phyloP scores from a whole-genome alignment of 2,113 vertebrate species.

The Myodes glareolus region DNA sequence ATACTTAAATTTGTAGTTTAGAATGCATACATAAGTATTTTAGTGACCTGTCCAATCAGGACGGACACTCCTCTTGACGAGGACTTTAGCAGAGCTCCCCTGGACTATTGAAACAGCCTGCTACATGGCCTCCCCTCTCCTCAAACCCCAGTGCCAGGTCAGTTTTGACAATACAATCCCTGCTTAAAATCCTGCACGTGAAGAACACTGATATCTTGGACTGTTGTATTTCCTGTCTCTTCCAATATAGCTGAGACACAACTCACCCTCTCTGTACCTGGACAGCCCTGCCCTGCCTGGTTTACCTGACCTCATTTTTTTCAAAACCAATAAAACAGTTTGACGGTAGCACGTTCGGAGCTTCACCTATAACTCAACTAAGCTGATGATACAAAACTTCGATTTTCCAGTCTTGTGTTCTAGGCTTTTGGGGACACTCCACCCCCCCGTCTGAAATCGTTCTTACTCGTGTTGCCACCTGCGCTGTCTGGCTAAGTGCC shows the following conservation, averaged over 20 bases:
- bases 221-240: not conserved
- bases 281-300: not conserved
- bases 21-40: not conserved
- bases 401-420: not conserved
- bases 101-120: too few relatives aligned
- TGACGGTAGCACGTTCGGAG: too few relatives aligned
- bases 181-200: not conserved
- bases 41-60: not conserved
- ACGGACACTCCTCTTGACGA: not conserved
- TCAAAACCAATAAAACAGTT: not conserved
- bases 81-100: not conserved
- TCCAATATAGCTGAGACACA: not conserved
- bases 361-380: not conserved
- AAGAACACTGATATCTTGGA: not conserved
- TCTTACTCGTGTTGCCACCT: not conserved
- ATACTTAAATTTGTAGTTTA: constrained; percentile 19
- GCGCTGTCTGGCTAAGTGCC: not conserved
- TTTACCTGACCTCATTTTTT: not conserved
- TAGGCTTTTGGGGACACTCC: not conserved
- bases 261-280: not conserved
- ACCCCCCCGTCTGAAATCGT: not conserved
- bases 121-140: not conserved
- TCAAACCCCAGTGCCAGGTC: not conserved
- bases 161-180: not conserved
- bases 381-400: not conserved